Percentiles rank a stretch among this genome's conserved stretches.
These are phyloP conservation scores for Sinosuthora webbiana DNA, from an alignment of 2,113 vertebrate genomes.

Conservation along the genomic window DNA sequence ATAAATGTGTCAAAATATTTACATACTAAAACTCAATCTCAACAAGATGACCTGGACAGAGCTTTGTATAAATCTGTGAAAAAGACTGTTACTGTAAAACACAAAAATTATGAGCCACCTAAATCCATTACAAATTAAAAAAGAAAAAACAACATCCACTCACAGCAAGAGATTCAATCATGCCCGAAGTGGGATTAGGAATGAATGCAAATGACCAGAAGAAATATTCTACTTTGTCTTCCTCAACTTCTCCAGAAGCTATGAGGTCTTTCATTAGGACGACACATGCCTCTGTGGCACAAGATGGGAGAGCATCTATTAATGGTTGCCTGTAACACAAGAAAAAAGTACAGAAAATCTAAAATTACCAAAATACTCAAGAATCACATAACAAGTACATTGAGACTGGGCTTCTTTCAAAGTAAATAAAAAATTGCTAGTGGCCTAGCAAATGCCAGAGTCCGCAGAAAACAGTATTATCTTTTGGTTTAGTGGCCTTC, in stretches of 20 bases:
- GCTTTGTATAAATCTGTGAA: background rate
- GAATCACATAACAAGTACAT: background rate
- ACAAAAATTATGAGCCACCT: background rate
- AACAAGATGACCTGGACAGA: background rate
- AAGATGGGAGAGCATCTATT: conserved; percentile 80
- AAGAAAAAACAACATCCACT: background rate
- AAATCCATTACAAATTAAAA: background rate
- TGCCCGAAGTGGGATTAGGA: conserved; percentile 74
- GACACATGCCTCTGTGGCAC: conserved; percentile 82
- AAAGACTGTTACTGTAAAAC: background rate
- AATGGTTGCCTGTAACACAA: conserved; percentile 78
- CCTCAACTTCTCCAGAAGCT: conserved; percentile 72
- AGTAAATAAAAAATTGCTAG: background rate
- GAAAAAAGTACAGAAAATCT: background rate
- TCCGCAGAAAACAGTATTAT: background rate
- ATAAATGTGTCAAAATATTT: background rate
- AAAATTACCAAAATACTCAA: background rate
- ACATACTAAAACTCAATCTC: background rate
- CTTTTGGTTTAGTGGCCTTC: background rate
- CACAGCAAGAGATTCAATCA: conserved; percentile 79
- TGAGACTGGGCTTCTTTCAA: background rate
- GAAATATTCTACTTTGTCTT: conserved; percentile 69
- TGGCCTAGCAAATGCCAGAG: background rate
- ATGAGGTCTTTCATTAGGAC: conserved; percentile 78
- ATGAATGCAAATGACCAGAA: conserved; percentile 80